Percentiles rank a stretch among this genome's conserved stretches.
Conservation (phyloP, 2,888 invertebrate genomes). For the Brenthis hecate region DNA sequence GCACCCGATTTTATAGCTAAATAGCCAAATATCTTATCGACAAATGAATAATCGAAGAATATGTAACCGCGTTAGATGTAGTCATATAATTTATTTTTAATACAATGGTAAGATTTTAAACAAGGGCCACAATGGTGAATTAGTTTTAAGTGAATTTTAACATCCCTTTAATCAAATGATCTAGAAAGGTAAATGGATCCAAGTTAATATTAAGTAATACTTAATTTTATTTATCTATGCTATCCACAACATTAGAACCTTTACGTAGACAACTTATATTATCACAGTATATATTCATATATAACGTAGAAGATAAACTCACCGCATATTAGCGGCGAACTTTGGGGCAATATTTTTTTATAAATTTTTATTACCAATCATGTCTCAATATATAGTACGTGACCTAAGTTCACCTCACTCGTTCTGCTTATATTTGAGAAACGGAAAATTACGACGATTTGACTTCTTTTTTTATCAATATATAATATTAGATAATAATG, state of each 20-base stretch:
- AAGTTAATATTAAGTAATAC: conserved; percentile 20
- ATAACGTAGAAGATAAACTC: conserved; percentile 2
- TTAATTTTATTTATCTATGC: conserved; percentile 13
- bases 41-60: not conserved
- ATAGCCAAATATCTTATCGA: too few species aligned
- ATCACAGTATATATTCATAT: conserved; percentile 3
- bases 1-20: too few species aligned
- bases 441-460: not conserved
- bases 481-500: not conserved
- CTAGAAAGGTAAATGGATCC: conserved; percentile 25
- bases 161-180: conserved; percentile 21
- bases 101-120: conserved; percentile 30
- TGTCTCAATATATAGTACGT: conserved; percentile 2
- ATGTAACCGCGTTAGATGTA: conserved; percentile 19
- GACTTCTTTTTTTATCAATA: not conserved
- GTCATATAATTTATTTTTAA: conserved; percentile 30
- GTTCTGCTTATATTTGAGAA: conserved; percentile 1
- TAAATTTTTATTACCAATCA: conserved; percentile 18
- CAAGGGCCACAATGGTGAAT: conserved; percentile 30
- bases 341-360: conserved; percentile 22
- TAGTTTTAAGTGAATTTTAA: conserved; percentile 35
- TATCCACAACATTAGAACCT: not conserved
- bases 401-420: conserved; percentile 7
- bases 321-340: conserved; percentile 7
- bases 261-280: conserved; percentile 1